Conservation (phyloP, 1,140 invertebrate species). For the Hylyphantes graminicola region DNA sequence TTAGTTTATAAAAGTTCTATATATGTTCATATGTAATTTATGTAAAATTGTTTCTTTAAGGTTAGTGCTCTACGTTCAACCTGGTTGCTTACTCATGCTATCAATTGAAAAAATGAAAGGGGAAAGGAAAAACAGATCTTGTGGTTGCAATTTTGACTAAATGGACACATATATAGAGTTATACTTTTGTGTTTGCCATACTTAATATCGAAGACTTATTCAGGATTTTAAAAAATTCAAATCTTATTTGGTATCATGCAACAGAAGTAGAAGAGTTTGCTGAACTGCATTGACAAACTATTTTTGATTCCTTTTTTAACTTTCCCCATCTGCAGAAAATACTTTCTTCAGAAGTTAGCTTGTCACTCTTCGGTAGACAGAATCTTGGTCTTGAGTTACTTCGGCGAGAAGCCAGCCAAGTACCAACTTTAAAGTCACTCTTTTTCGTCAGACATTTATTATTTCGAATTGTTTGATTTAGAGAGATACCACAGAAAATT, state of each 20-base stretch:
- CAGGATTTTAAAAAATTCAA: no score
- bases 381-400: not conserved
- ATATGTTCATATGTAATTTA: no score
- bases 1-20: no score
- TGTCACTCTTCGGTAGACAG: not conserved
- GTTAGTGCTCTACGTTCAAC: no score
- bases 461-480: not conserved
- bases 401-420: constrained; percentile 4
- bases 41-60: no score
- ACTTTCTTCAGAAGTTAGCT: not conserved
- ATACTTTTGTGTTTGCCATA: no score
- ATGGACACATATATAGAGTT: no score
- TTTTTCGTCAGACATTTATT: not conserved
- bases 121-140: no score
- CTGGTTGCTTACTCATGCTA: no score
- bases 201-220: no score
- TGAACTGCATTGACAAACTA: constrained; percentile 6
- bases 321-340: constrained; percentile 6
- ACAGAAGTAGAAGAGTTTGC: not conserved
- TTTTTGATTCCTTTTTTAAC: constrained; percentile 1
- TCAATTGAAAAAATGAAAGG: no score
- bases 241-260: not conserved
- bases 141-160: no score
- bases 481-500: not conserved
- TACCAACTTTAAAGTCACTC: constrained; percentile 24